Evolutionary conservation across 1,140 invertebrate genomes (phyloP).

Genomic region (Grapholita molesta): DNA sequence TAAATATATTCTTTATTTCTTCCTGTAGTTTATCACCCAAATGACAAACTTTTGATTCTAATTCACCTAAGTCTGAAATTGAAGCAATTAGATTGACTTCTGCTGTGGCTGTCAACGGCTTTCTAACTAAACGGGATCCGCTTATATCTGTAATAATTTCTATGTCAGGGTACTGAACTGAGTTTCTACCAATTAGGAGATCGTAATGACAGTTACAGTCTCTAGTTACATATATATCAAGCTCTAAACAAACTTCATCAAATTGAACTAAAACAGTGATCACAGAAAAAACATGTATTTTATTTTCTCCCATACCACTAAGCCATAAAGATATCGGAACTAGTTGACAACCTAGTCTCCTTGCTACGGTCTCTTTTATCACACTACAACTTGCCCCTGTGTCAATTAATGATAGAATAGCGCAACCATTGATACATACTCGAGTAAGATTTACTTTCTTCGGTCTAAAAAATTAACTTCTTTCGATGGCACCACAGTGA

Average conservation of each 20-base stretch:
- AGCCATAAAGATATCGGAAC: background rate
- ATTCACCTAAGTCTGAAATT: background rate
- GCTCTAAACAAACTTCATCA: background rate
- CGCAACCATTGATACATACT: background rate
- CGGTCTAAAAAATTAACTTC: conserved; percentile 15
- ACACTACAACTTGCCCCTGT: conserved; percentile 1
- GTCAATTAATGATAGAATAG: background rate
- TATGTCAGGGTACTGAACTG: background rate
- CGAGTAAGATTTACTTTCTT: background rate
- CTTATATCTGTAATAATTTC: background rate
- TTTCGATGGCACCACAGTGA: background rate
- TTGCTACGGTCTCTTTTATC: conserved; percentile 9
- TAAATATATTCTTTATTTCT: background rate
- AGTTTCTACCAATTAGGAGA: conserved; percentile 8
- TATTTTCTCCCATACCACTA: background rate
- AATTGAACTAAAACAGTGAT: conserved; percentile 1
- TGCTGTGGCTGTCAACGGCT: background rate
- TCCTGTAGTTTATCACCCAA: background rate
- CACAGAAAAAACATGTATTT: background rate
- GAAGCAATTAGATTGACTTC: background rate
- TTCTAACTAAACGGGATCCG: background rate
- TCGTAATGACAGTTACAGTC: background rate
- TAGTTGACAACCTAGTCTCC: background rate
- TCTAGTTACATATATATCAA: background rate
- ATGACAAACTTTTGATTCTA: background rate